Conservation (phyloP, 2,888 invertebrate genomes). For the Drosophila ustulata region DNA sequence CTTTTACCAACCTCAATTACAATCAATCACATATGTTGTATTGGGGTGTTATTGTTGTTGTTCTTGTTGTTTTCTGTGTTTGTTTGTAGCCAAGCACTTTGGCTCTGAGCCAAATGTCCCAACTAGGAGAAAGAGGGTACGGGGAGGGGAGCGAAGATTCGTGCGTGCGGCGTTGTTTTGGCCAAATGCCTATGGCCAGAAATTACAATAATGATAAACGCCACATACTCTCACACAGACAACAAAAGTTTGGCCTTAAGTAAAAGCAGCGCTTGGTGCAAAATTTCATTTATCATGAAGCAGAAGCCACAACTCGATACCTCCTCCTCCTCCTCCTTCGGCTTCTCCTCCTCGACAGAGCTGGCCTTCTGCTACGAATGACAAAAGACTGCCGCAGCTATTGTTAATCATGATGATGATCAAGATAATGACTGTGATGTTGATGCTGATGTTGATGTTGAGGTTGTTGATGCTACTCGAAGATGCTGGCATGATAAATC, state of each 20-base stretch:
- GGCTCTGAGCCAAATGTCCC: slow-evolving; percentile 55
- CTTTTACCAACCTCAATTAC: slow-evolving; percentile 82
- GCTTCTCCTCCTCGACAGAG: neutral
- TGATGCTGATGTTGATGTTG: slow-evolving; percentile 28
- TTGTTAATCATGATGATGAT: slow-evolving; percentile 54
- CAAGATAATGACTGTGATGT: slow-evolving; percentile 23
- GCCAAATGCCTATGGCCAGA: slow-evolving; percentile 54
- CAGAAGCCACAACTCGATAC: slow-evolving; percentile 30
- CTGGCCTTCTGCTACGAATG: slow-evolving; percentile 45
- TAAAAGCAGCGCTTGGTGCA: slow-evolving; percentile 57
- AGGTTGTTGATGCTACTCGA: slow-evolving; percentile 14
- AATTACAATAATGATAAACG: slow-evolving; percentile 73
- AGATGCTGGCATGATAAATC: slow-evolving; percentile 50
- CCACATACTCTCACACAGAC: slow-evolving; percentile 16
- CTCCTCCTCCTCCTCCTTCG: neutral
- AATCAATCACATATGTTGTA: slow-evolving; percentile 78
- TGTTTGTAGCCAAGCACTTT: slow-evolving; percentile 51
- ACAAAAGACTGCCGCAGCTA: slow-evolving; percentile 62
- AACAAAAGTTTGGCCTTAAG: slow-evolving; percentile 63
- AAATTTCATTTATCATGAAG: slow-evolving; percentile 70
- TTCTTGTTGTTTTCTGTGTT: slow-evolving; percentile 12
- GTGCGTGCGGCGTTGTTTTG: slow-evolving; percentile 52
- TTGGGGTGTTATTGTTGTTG: slow-evolving; percentile 35
- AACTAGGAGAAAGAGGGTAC: neutral
- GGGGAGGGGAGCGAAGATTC: slow-evolving; percentile 13